Conservation (phyloP, 2,797 vertebrate genomes). For the Sebastes elongatus region DNA sequence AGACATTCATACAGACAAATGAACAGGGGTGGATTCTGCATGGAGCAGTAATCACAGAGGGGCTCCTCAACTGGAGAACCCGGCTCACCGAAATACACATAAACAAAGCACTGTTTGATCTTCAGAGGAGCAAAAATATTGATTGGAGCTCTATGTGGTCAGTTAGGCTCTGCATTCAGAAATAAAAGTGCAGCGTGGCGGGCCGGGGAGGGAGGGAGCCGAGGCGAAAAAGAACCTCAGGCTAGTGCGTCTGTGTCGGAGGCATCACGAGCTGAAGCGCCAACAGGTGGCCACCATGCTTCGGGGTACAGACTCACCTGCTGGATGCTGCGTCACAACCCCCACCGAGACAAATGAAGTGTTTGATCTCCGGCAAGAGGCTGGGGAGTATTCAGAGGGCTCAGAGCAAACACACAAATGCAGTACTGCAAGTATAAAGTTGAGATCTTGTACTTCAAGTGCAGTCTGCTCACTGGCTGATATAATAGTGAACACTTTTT, state of each 20-base stretch:
- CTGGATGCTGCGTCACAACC: constrained; percentile 37
- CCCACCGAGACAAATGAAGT: constrained; percentile 72
- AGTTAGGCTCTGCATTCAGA: constrained; percentile 63
- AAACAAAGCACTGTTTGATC: constrained; percentile 72
- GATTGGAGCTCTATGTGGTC: constrained; percentile 65
- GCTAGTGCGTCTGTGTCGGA: constrained; percentile 58
- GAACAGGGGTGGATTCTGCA: constrained; percentile 33
- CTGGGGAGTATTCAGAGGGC: constrained; percentile 39
- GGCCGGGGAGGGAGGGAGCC: constrained; percentile 32
- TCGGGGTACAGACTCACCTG: constrained; percentile 63
- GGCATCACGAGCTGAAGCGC: constrained; percentile 39
- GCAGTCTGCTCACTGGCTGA: background rate
- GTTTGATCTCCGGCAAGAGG: constrained; percentile 69
- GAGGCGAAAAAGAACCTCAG: constrained; percentile 53
- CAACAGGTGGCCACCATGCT: constrained; percentile 75
- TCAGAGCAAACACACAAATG: constrained; percentile 53
- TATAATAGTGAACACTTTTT: constrained; percentile 11
- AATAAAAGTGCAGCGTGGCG: constrained; percentile 32
- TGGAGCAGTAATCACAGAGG: constrained; percentile 54
- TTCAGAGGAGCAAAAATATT: constrained; percentile 72
- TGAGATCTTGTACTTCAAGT: constrained; percentile 29
- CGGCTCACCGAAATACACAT: constrained; percentile 46
- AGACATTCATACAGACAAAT: constrained; percentile 50
- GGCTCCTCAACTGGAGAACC: constrained; percentile 45
- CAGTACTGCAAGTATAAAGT: constrained; percentile 16